A percentile compares a stretch with the other conserved stretches of the same genome.
These are phyloP conservation scores for Stictocephala bisonia DNA, from an alignment of 2,888 invertebrate genomes.

Conservation along the genomic window DNA sequence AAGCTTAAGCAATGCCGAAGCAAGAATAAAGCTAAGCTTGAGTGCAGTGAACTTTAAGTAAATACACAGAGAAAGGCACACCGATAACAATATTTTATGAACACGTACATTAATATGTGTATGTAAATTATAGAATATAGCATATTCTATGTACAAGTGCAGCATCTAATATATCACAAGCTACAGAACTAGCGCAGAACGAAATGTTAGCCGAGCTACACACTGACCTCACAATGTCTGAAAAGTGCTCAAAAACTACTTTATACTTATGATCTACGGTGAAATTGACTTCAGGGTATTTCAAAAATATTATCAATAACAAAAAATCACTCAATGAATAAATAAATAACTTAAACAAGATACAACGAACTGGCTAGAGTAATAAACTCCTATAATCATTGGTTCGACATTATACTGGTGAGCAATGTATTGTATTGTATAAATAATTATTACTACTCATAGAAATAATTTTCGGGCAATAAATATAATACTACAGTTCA, in stretches of 20 bases:
- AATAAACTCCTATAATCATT: too few species aligned
- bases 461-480: too few species aligned
- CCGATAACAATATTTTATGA: conserved; percentile 50
- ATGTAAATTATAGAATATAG: background rate
- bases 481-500: too few species aligned
- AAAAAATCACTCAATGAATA: background rate
- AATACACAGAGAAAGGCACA: conserved; percentile 50
- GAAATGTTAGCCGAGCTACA: conserved; percentile 16
- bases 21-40: too few species aligned
- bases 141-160: conserved; percentile 27
- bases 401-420: too few species aligned
- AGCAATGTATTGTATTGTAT: too few species aligned
- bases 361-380: too few species aligned
- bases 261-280: conserved; percentile 20
- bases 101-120: conserved; percentile 43
- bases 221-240: background rate
- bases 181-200: conserved; percentile 23
- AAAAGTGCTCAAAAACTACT: conserved; percentile 36
- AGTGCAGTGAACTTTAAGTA: background rate
- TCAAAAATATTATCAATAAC: background rate
- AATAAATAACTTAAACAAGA: background rate
- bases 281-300: conserved; percentile 35
- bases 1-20: background rate
- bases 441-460: too few species aligned
- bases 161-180: conserved; percentile 17